These are phyloP conservation scores for Drosophila pegasa DNA, from an alignment of 2,888 invertebrate genomes.

Conservation along the genomic window DNA sequence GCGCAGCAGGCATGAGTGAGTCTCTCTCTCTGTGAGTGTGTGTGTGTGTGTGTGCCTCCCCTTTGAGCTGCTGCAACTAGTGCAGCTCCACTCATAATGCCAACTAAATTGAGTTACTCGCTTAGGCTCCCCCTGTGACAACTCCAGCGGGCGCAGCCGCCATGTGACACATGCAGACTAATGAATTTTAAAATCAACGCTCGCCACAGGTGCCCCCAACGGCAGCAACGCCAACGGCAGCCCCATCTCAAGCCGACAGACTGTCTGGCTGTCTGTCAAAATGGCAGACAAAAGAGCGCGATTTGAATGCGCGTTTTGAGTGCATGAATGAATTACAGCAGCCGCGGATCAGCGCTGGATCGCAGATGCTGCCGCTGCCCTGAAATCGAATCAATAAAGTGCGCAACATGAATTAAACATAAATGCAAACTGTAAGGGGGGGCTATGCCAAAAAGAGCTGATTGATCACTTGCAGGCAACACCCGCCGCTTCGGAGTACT, in stretches of 20 bases:
- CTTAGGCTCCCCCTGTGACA: slow-evolving; percentile 55
- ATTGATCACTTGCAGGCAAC: slow-evolving; percentile 58
- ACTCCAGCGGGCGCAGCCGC: slow-evolving; percentile 53
- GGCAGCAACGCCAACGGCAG: not conserved
- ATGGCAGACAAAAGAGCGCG: slow-evolving; percentile 51
- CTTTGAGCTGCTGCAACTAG: slow-evolving; percentile 11
- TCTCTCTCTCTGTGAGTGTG: slow-evolving; percentile 17
- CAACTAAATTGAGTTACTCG: slow-evolving; percentile 72
- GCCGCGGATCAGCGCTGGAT: slow-evolving; percentile 22
- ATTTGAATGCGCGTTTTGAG: slow-evolving; percentile 77
- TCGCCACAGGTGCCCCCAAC: slow-evolving; percentile 74
- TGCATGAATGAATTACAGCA: slow-evolving; percentile 81
- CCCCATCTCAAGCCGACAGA: slow-evolving; percentile 65
- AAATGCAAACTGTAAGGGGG: slow-evolving; percentile 70
- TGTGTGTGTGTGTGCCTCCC: slow-evolving; percentile 25
- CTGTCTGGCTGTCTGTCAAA: slow-evolving; percentile 74
- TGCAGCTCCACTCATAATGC: slow-evolving; percentile 56
- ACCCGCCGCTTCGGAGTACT: slow-evolving; percentile 25
- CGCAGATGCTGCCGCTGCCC: slow-evolving; percentile 33
- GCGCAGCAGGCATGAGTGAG: slow-evolving; percentile 28
- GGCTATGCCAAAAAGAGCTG: slow-evolving; percentile 29
- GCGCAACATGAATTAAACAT: slow-evolving; percentile 82
- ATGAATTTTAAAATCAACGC: slow-evolving; percentile 83
- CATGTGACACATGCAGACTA: slow-evolving; percentile 83
- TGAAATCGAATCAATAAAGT: slow-evolving; percentile 77